Percentiles rank a stretch among this genome's conserved stretches.
Conservation (phyloP, 1,140 invertebrate genomes). For the Listronotus bonariensis region DNA sequence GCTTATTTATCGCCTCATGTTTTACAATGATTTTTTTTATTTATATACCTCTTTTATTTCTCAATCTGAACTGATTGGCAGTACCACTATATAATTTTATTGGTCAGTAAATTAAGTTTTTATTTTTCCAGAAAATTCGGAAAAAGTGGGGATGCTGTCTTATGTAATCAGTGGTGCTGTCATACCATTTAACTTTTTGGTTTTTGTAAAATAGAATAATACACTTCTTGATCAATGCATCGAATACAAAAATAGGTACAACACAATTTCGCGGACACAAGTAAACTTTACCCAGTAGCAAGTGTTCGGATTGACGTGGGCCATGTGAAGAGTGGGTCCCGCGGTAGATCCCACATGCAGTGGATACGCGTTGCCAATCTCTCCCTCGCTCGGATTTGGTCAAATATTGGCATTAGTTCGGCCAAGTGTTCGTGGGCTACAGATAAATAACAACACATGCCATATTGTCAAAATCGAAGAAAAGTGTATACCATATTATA, state of each 20-base stretch:
- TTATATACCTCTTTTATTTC: too few species aligned
- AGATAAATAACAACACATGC: slow-evolving; percentile 33
- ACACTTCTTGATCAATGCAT: too few species aligned
- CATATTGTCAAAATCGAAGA: slow-evolving; percentile 28
- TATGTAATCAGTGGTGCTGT: too few species aligned
- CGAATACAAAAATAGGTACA: background rate
- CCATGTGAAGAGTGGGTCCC: slow-evolving; percentile 53
- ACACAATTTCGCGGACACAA: slow-evolving; percentile 7
- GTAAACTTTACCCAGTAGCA: slow-evolving; percentile 69
- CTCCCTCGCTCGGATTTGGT: slow-evolving; percentile 84
- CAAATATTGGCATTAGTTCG: slow-evolving; percentile 92
- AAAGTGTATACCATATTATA: slow-evolving; percentile 11
- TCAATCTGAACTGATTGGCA: too few species aligned
- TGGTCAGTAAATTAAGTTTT: too few species aligned
- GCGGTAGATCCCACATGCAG: slow-evolving; percentile 73
- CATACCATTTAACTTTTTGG: background rate
- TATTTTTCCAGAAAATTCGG: too few species aligned
- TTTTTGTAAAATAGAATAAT: background rate
- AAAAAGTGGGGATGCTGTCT: too few species aligned
- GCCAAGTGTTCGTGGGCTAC: slow-evolving; percentile 90
- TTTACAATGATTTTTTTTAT: too few species aligned
- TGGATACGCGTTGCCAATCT: slow-evolving; percentile 84
- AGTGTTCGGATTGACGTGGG: slow-evolving; percentile 59
- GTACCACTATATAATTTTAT: too few species aligned
- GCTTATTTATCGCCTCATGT: too few species aligned